Percentiles rank a stretch among this genome's conserved stretches.
Conservation (phyloP, 1,140 invertebrate genomes). For the Babylonia areolata region DNA sequence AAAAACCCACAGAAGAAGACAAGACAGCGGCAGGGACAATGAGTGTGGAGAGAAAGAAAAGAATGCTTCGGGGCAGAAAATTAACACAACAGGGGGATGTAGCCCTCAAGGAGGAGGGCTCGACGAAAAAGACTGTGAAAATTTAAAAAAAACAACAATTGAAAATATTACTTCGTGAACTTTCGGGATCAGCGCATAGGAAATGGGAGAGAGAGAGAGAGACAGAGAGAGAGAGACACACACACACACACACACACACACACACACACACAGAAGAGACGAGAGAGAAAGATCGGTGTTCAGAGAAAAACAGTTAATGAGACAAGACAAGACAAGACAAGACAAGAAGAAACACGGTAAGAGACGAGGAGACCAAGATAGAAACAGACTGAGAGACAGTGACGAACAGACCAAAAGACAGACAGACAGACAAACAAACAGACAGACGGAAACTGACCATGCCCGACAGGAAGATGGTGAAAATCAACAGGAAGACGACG, state of each 20-base stretch:
- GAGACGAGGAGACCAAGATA: not conserved
- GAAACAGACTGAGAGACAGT: constrained; percentile 29
- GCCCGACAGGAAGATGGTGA: constrained; percentile 89
- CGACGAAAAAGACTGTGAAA: too few species aligned
- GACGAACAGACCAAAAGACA: constrained; percentile 15
- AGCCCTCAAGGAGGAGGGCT: too few species aligned
- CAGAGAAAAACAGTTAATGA: not conserved
- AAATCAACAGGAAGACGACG: constrained; percentile 88
- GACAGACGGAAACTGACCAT: constrained; percentile 83
- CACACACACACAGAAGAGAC: not conserved
- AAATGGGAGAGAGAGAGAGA: not conserved
- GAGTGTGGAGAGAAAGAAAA: too few species aligned
- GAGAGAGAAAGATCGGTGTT: not conserved
- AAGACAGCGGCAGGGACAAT: too few species aligned
- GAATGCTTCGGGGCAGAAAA: too few species aligned
- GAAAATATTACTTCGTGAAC: too few species aligned
- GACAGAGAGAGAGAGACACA: not conserved
- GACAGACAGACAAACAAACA: constrained; percentile 28
- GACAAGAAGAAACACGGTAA: not conserved
- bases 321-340: not conserved
- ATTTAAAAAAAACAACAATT: too few species aligned
- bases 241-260: not conserved
- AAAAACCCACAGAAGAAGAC: too few species aligned
- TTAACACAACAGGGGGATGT: too few species aligned
- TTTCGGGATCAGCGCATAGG: too few species aligned